Evolutionary conservation across 2,113 vertebrate genomes (phyloP).

Genomic region (Alouatta palliata): DNA sequence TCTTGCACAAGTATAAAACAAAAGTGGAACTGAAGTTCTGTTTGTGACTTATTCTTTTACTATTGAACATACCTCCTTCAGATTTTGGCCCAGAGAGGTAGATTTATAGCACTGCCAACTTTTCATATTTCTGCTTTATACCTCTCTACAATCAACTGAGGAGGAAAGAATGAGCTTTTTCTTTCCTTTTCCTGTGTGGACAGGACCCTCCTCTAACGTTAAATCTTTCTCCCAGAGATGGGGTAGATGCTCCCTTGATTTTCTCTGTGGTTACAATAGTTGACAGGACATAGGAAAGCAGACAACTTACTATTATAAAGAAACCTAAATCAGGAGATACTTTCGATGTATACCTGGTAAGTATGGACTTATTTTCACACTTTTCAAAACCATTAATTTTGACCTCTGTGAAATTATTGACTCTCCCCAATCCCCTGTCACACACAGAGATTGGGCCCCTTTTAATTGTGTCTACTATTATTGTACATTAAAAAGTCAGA

Average conservation of each 20-base stretch:
- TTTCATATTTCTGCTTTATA: neutral
- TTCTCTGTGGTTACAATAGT: neutral
- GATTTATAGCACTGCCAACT: neutral
- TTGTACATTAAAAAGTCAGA: neutral
- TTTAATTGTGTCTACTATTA: conserved; percentile 15
- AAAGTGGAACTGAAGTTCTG: neutral
- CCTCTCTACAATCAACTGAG: neutral
- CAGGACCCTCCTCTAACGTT: neutral
- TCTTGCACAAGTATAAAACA: neutral
- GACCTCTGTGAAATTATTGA: conserved; percentile 1
- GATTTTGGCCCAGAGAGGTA: neutral
- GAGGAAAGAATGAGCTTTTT: neutral
- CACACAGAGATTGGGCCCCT: neutral
- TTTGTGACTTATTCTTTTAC: conserved; percentile 4
- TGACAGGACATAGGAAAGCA: neutral
- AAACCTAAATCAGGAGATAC: neutral
- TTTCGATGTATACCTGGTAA: neutral
- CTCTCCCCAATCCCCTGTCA: neutral
- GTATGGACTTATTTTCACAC: neutral
- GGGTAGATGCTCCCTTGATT: neutral
- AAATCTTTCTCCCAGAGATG: neutral
- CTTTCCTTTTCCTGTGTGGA: neutral
- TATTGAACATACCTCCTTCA: neutral
- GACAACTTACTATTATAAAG: neutral
- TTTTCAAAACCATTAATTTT: neutral